Conservation (phyloP, 2,797 vertebrate species). For the Phataginus tetradactyla region DNA sequence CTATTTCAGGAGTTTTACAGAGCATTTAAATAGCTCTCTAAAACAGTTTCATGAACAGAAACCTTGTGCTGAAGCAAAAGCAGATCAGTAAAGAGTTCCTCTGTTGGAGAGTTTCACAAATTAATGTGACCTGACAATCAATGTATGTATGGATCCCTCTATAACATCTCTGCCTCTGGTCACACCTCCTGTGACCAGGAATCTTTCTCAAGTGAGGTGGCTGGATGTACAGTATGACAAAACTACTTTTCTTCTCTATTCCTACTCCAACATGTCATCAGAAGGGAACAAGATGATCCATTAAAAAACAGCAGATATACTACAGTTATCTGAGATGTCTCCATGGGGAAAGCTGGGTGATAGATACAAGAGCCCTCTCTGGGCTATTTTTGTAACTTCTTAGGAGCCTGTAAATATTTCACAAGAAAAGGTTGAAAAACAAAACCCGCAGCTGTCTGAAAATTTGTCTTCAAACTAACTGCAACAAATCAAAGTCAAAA, state of each 20-base stretch:
- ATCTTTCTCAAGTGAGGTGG: background rate
- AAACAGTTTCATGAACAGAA: background rate
- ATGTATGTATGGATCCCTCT: background rate
- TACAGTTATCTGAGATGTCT: background rate
- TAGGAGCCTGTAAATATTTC: background rate
- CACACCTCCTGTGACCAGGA: background rate
- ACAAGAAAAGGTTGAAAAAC: conserved; percentile 24
- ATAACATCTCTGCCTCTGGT: background rate
- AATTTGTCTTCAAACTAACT: conserved; percentile 9
- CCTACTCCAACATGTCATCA: background rate
- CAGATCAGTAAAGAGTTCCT: background rate
- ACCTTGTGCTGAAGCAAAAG: background rate
- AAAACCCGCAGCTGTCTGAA: conserved; percentile 48
- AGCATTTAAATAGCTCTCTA: background rate
- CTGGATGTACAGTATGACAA: background rate
- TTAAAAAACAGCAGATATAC: background rate
- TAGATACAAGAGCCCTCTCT: background rate
- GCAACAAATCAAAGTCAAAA: conserved; percentile 36
- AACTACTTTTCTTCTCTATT: background rate
- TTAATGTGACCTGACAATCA: background rate
- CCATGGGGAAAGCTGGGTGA: background rate
- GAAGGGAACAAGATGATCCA: background rate
- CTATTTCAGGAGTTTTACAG: background rate
- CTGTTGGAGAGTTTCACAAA: background rate
- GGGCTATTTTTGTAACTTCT: conserved; percentile 3